A percentile compares a stretch with the other conserved stretches of the same genome.
These are phyloP conservation scores for Accipiter virgatus DNA, from an alignment of 2,113 vertebrate genomes.

Conservation along the genomic window DNA sequence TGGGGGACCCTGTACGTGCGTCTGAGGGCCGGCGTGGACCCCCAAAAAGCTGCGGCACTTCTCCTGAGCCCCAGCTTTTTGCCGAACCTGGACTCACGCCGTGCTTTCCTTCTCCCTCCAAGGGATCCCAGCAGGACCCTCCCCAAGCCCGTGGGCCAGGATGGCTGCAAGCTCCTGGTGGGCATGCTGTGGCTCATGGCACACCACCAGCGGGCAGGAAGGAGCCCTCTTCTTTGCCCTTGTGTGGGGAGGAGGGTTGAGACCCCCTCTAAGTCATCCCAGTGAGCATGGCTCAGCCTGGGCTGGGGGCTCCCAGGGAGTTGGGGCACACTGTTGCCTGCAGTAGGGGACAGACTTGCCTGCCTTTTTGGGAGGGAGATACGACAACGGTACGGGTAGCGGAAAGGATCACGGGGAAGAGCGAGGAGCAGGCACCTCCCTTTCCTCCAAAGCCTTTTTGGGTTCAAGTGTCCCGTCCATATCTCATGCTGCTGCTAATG, in stretches of 20 bases:
- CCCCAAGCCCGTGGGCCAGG: fast-evolving
- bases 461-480: not conserved
- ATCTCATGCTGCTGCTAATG: not conserved
- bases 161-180: not conserved
- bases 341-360: too few species aligned
- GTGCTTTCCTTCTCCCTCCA: not conserved
- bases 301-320: not conserved
- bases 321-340: not conserved
- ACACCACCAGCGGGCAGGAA: fast-evolving
- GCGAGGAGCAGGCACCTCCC: not conserved
- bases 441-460: not conserved
- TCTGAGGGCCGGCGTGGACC: fast-evolving
- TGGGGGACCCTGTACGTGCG: fast-evolving
- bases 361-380: not conserved
- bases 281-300: not conserved
- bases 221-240: not conserved
- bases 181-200: not conserved
- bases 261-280: not conserved
- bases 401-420: not conserved
- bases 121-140: not conserved
- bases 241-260: fast-evolving
- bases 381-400: fast-evolving
- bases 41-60: not conserved
- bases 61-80: not conserved
- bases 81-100: not conserved